Conservation (phyloP, 2,888 invertebrate species). For the Coenonympha arcania region DNA sequence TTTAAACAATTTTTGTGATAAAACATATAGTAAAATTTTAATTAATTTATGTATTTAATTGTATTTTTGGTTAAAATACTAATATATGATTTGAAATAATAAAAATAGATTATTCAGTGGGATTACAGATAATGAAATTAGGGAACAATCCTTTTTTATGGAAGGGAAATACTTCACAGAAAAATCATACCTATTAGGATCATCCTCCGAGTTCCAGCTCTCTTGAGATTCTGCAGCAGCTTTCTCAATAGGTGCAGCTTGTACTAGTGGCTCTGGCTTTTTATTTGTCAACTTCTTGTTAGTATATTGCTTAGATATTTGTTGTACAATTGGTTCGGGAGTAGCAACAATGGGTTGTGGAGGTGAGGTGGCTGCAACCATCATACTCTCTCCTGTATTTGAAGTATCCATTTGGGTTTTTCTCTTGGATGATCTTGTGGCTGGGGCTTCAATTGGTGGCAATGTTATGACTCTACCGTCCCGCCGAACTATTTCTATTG, state of each 20-base stretch:
- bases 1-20: too few species aligned
- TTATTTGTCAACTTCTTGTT: slow-evolving; percentile 53
- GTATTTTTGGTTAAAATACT: too few species aligned
- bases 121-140: too few species aligned
- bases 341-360: slow-evolving; percentile 31
- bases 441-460: slow-evolving; percentile 88
- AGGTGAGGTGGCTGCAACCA: slow-evolving; percentile 35
- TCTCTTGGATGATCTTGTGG: slow-evolving; percentile 82
- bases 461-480: slow-evolving; percentile 84
- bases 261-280: slow-evolving; percentile 43
- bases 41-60: too few species aligned
- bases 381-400: slow-evolving; percentile 13
- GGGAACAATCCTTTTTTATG: too few species aligned
- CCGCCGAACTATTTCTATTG: slow-evolving; percentile 81
- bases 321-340: slow-evolving; percentile 47
- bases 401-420: slow-evolving; percentile 65
- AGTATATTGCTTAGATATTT: slow-evolving; percentile 55
- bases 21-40: too few species aligned
- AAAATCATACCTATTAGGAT: slow-evolving; percentile 83
- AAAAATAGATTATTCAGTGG: too few species aligned
- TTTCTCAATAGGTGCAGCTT: slow-evolving; percentile 45
- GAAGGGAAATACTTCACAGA: too few species aligned
- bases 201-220: slow-evolving; percentile 89
- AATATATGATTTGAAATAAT: too few species aligned
- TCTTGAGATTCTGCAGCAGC: slow-evolving; percentile 76